phyloP scores from a whole-genome alignment of 2,797 vertebrate species.

The Manis javanica region DNA sequence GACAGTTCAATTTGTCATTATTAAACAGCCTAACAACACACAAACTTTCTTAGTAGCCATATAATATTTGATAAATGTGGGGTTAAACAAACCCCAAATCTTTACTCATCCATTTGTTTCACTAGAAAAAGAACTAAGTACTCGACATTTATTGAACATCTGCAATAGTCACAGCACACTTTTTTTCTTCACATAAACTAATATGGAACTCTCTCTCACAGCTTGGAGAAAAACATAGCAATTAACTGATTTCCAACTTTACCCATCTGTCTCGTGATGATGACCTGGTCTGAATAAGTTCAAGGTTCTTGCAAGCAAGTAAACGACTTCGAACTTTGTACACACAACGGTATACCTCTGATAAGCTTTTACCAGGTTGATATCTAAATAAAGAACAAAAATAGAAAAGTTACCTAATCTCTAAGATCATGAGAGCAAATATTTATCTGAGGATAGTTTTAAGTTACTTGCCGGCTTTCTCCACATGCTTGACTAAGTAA shows the following conservation, averaged over 20 bases:
- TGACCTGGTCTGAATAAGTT: slow-evolving; percentile 95
- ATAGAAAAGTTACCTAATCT: slow-evolving; percentile 66
- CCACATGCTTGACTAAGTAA: slow-evolving; percentile 94
- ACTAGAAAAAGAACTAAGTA: slow-evolving; percentile 35
- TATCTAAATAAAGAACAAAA: slow-evolving; percentile 88
- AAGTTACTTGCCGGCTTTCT: slow-evolving; percentile 93
- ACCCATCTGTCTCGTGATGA: slow-evolving; percentile 97
- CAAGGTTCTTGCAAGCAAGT: slow-evolving; percentile 98
- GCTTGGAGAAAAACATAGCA: slow-evolving; percentile 61
- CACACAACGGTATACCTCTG: slow-evolving; percentile 96
- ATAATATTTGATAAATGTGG: slow-evolving; percentile 8
- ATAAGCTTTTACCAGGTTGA: slow-evolving; percentile 95
- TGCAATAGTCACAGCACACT: background rate
- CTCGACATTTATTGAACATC: slow-evolving; percentile 37
- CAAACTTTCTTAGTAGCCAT: background rate
- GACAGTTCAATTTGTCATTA: slow-evolving; percentile 24
- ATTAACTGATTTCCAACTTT: slow-evolving; percentile 80
- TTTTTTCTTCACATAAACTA: slow-evolving; percentile 37
- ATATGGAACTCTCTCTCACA: background rate
- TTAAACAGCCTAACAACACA: background rate
- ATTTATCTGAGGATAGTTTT: slow-evolving; percentile 66
- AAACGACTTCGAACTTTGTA: slow-evolving; percentile 97
- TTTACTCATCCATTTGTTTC: slow-evolving; percentile 34
- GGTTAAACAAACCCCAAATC: slow-evolving; percentile 15
- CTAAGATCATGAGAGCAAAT: slow-evolving; percentile 73